Evolutionary conservation across 1,140 invertebrate species (phyloP).

Genomic region (Neodiprion pinetum): DNA sequence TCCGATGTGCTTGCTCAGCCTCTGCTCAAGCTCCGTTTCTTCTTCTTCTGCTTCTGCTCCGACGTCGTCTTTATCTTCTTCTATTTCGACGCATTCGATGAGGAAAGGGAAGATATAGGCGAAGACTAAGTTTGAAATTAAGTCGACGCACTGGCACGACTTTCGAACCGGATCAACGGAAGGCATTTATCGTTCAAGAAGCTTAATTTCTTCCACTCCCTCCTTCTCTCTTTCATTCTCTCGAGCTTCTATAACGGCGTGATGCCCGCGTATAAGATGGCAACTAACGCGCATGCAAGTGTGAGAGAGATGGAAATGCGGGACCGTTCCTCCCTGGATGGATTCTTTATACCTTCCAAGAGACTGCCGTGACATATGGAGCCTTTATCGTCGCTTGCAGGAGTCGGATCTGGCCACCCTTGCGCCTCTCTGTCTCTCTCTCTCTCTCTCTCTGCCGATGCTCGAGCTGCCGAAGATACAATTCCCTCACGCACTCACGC

Average conservation of each 20-base stretch:
- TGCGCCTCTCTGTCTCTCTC: background rate
- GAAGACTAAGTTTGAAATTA: no score
- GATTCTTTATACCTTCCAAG: background rate
- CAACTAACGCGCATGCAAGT: background rate
- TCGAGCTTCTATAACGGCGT: background rate
- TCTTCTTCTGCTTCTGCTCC: background rate
- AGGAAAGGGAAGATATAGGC: no score
- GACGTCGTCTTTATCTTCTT: no score
- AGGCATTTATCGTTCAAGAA: no score
- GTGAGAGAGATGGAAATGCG: background rate
- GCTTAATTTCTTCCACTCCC: no score
- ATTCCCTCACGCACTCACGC: constrained; percentile 6
- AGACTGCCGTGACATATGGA: constrained; percentile 4
- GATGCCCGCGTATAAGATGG: background rate
- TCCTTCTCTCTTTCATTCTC: no score
- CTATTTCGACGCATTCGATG: no score
- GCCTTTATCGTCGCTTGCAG: constrained; percentile 4
- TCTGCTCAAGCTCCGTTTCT: background rate
- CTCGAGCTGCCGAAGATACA: constrained; percentile 4
- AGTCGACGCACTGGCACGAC: no score
- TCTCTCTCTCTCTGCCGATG: background rate
- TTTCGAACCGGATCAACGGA: no score
- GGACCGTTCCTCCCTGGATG: background rate
- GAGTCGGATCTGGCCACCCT: constrained; percentile 4
- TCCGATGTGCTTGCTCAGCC: no score